These are phyloP conservation scores for Glyphotaelius pellucidus DNA, from an alignment of 2,888 invertebrate species.

Conservation along the genomic window DNA sequence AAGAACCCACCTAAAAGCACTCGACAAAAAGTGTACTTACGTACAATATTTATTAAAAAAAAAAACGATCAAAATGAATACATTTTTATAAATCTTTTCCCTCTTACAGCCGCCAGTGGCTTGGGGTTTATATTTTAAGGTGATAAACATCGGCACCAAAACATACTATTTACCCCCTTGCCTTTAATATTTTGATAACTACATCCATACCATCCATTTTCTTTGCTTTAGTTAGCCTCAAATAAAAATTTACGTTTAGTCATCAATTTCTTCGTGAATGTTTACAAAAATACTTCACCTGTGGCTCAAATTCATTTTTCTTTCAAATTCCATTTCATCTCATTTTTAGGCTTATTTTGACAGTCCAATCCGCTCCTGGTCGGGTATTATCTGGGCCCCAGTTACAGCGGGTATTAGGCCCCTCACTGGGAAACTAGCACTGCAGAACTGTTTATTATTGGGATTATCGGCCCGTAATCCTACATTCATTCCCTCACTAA, in stretches of 20 bases:
- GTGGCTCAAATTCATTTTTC: neutral
- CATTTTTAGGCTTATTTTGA: neutral
- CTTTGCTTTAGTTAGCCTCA: neutral
- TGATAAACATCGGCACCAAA: neutral
- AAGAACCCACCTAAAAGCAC: too few relatives aligned
- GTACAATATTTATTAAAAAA: too few relatives aligned
- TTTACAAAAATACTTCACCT: neutral
- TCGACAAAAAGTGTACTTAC: too few relatives aligned
- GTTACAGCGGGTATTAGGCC: neutral
- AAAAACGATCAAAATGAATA: too few relatives aligned
- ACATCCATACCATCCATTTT: too few relatives aligned
- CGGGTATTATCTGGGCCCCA: neutral
- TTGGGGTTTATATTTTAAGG: neutral
- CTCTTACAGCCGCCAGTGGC: neutral
- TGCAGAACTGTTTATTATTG: slow-evolving; percentile 8
- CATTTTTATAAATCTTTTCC: neutral
- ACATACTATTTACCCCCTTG: neutral
- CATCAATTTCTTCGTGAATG: too few relatives aligned
- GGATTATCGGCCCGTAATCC: neutral
- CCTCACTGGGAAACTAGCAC: neutral
- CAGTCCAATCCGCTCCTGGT: neutral
- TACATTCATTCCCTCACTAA: slow-evolving; percentile 5
- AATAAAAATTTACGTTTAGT: too few relatives aligned
- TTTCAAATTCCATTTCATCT: neutral
- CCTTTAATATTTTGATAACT: neutral